Evolutionary conservation across 2,797 vertebrate genomes (phyloP).

Genomic region (Coluber constrictor): DNA sequence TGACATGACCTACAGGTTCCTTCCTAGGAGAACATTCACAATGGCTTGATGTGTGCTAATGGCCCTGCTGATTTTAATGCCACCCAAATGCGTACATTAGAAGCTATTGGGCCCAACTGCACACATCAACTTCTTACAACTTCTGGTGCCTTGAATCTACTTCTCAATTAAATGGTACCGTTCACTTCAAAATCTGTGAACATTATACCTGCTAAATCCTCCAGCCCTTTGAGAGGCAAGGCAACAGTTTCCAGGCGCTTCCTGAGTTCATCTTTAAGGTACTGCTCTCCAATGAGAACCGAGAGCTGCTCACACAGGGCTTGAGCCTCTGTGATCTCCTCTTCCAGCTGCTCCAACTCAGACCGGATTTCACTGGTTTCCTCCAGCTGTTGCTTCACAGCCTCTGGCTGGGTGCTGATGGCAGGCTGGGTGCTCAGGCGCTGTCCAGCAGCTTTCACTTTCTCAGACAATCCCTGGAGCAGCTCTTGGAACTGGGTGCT

Average conservation of each 20-base stretch:
- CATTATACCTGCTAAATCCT: conserved; percentile 88
- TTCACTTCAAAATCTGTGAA: neutral
- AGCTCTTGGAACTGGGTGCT: conserved; percentile 87
- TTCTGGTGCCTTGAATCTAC: neutral
- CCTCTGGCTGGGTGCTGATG: conserved; percentile 89
- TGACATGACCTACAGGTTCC: neutral
- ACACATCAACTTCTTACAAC: neutral
- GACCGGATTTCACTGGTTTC: conserved; percentile 94
- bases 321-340: conserved; percentile 82
- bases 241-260: conserved; percentile 90
- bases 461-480: conserved; percentile 84
- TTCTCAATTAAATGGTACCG: neutral
- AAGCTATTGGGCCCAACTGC: neutral
- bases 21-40: neutral
- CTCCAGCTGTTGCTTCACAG: conserved; percentile 86
- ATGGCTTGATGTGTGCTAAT: neutral
- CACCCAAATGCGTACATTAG: neutral
- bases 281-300: conserved; percentile 88
- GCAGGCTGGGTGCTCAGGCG: conserved; percentile 83
- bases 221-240: conserved; percentile 85
- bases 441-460: conserved; percentile 79
- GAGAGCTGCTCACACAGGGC: conserved; percentile 86
- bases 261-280: conserved; percentile 92
- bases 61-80: neutral
- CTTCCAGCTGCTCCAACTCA: conserved; percentile 83